Conservation (phyloP, 2,113 vertebrate species). For the human region GRCh38 chr4:160289001-160289500, state of each 20-base stretch:
- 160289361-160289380: slow-evolving; percentile 42
- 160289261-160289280: not conserved
- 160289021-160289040: too few species aligned
- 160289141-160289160: too few species aligned
- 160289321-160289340: slow-evolving; percentile 15
- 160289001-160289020: not conserved
- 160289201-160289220: too few species aligned
- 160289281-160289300: slow-evolving; percentile 42
- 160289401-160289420: not conserved
- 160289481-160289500: not conserved
- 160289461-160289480: slow-evolving; percentile 43
- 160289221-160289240: too few species aligned
- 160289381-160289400: slow-evolving; percentile 44
- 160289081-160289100: too few species aligned
- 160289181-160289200: too few species aligned
- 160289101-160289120: too few species aligned
- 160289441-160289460: not conserved
- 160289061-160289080: too few species aligned
- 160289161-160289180: too few species aligned
- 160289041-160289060: too few species aligned
- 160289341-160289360: slow-evolving; percentile 24
- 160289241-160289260: too few species aligned
- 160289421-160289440: slow-evolving; percentile 21
- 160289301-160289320: slow-evolving; percentile 39
- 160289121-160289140: too few species aligned